Evolutionary conservation across 1,140 invertebrate genomes (phyloP).

Genomic region (Drosophila athabasca): DNA sequence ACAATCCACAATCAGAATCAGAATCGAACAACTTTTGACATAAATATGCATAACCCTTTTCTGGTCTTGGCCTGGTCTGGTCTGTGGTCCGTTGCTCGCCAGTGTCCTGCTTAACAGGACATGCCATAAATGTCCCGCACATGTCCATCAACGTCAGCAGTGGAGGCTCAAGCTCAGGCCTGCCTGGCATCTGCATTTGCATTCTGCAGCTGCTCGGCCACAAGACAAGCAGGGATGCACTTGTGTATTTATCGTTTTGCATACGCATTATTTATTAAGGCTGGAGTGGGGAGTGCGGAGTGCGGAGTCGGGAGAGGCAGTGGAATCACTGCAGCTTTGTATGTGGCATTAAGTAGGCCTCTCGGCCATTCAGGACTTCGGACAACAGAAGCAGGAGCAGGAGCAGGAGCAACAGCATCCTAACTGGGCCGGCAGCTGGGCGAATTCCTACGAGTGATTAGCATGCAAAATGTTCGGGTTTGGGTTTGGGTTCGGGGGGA

Average conservation of each 20-base stretch:
- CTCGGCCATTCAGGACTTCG: constrained; percentile 7
- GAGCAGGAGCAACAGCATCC: constrained; percentile 6
- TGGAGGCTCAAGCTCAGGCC: neutral
- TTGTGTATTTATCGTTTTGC: constrained; percentile 75
- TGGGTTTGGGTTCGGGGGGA: too few species aligned
- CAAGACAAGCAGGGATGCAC: constrained; percentile 36
- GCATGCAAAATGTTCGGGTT: constrained; percentile 60
- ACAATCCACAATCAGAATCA: constrained; percentile 8
- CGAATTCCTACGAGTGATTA: constrained; percentile 59
- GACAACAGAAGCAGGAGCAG: too few species aligned
- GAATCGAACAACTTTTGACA: constrained; percentile 62
- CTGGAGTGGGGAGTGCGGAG: constrained; percentile 1
- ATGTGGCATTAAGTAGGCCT: constrained; percentile 65
- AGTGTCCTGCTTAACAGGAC: constrained; percentile 55
- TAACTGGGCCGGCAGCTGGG: constrained; percentile 51
- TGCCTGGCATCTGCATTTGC: constrained; percentile 58
- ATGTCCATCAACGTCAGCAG: constrained; percentile 61
- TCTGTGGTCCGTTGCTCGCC: constrained; percentile 13
- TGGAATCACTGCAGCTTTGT: constrained; percentile 33
- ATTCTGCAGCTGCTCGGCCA: constrained; percentile 41
- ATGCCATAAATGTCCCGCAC: constrained; percentile 63
- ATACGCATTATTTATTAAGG: constrained; percentile 75
- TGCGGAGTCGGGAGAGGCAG: constrained; percentile 5
- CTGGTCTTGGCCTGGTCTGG: neutral
- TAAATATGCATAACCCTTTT: constrained; percentile 73